Percentiles rank a stretch among this genome's conserved stretches.
These are phyloP conservation scores for Macaria notata DNA, from an alignment of 2,888 invertebrate species.

Conservation along the genomic window DNA sequence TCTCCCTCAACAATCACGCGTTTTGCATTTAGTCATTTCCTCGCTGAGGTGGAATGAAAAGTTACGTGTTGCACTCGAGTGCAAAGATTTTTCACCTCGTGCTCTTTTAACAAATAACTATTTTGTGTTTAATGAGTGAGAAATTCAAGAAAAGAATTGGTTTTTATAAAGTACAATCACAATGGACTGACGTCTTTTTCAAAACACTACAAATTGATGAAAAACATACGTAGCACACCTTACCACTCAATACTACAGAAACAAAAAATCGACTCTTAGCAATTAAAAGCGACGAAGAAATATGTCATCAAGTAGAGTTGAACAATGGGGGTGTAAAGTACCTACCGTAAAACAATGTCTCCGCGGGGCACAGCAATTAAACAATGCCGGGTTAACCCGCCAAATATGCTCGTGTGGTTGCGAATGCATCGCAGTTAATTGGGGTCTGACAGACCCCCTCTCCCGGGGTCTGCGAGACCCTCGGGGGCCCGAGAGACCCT, in stretches of 20 bases:
- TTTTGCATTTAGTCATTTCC: too few relatives aligned
- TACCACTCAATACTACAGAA: not conserved
- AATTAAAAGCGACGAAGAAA: constrained; percentile 9
- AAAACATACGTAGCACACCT: not conserved
- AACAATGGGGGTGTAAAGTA: constrained; percentile 20
- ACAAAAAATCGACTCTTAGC: too few relatives aligned
- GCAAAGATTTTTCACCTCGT: too few relatives aligned
- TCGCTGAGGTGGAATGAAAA: too few relatives aligned
- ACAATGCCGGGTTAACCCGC: constrained; percentile 41
- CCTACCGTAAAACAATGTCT: constrained; percentile 25
- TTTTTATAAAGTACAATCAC: too few relatives aligned
- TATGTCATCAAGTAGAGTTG: constrained; percentile 12
- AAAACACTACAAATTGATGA: too few relatives aligned
- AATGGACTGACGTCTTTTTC: not conserved
- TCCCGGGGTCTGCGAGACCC: constrained; percentile 17
- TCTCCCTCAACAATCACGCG: too few relatives aligned
- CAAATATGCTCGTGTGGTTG: constrained; percentile 52
- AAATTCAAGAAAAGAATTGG: too few relatives aligned
- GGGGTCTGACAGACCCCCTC: constrained; percentile 17
- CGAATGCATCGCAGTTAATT: constrained; percentile 35
- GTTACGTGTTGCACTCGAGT: too few relatives aligned
- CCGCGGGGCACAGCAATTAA: constrained; percentile 17
- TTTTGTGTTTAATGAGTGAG: too few relatives aligned
- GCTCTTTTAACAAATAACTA: too few relatives aligned
- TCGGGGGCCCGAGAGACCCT: constrained; percentile 24